phyloP scores from a whole-genome alignment of 2,888 invertebrate genomes.

The Oligia latruncula region DNA sequence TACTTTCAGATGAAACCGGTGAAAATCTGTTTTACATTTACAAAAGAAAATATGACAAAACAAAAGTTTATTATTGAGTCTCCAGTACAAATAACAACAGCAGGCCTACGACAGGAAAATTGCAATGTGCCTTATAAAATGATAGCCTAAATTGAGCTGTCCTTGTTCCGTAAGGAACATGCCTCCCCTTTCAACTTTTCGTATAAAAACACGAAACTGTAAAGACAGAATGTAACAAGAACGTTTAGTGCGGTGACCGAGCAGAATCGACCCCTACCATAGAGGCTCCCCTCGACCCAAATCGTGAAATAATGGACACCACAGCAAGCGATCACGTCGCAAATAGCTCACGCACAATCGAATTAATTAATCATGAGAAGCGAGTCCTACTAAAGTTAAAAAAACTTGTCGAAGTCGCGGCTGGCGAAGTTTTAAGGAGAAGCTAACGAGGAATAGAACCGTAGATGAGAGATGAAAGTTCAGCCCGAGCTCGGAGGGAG shows the following conservation, averaged over 20 bases:
- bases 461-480: constrained; percentile 86
- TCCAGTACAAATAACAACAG: constrained; percentile 3
- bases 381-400: constrained; percentile 85
- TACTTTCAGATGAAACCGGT: neutral
- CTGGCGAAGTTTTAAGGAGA: constrained; percentile 87
- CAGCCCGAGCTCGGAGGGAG: constrained; percentile 74
- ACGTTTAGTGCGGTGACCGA: constrained; percentile 85
- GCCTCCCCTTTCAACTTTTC: constrained; percentile 76
- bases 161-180: constrained; percentile 72
- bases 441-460: constrained; percentile 88
- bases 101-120: constrained; percentile 15
- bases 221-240: constrained; percentile 81
- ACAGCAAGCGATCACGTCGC: constrained; percentile 81
- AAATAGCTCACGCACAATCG: constrained; percentile 87
- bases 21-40: neutral
- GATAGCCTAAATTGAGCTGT: constrained; percentile 79
- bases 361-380: constrained; percentile 89
- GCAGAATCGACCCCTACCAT: constrained; percentile 82
- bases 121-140: constrained; percentile 60
- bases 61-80: neutral
- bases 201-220: constrained; percentile 77
- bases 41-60: neutral
- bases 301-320: constrained; percentile 86
- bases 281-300: constrained; percentile 80
- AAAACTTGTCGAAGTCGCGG: constrained; percentile 86